Percentiles rank a stretch among this genome's conserved stretches.
phyloP scores from a whole-genome alignment of 2,888 invertebrate species.

The Mesorhabditis sp. region DNA sequence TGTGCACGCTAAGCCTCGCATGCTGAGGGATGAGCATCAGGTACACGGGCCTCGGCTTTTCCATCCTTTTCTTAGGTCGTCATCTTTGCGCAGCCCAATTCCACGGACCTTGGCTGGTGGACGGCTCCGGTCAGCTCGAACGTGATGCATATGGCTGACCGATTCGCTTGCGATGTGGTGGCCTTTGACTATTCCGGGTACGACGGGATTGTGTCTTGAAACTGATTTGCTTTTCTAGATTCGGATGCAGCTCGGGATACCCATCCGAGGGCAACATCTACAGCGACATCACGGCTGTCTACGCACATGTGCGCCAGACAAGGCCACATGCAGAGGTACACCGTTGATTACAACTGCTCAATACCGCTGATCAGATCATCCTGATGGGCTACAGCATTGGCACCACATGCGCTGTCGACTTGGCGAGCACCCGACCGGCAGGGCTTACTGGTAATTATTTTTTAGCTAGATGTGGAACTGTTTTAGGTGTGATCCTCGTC shows the following conservation, averaged over 20 bases:
- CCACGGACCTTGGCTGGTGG: slow-evolving; percentile 41
- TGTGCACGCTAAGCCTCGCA: background rate
- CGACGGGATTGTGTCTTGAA: background rate
- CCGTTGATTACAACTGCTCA: background rate
- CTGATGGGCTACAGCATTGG: slow-evolving; percentile 49
- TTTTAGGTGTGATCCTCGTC: slow-evolving; percentile 39
- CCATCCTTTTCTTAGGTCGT: slow-evolving; percentile 27
- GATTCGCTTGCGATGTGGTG: slow-evolving; percentile 35
- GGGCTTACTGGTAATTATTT: slow-evolving; percentile 13
- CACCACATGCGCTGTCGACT: slow-evolving; percentile 42
- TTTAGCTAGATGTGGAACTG: background rate
- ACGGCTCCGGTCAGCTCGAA: slow-evolving; percentile 25
- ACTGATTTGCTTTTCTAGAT: slow-evolving; percentile 19
- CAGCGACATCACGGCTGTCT: slow-evolving; percentile 42
- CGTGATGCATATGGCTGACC: slow-evolving; percentile 24
- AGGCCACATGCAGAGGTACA: slow-evolving; percentile 30
- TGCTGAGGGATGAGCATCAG: too few relatives aligned
- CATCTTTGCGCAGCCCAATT: slow-evolving; percentile 48
- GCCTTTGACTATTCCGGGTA: slow-evolving; percentile 47
- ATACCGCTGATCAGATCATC: slow-evolving; percentile 30
- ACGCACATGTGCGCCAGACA: slow-evolving; percentile 29
- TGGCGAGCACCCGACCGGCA: slow-evolving; percentile 30
- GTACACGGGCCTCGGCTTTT: background rate
- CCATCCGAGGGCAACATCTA: slow-evolving; percentile 43
- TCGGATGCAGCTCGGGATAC: slow-evolving; percentile 41